phyloP scores from a whole-genome alignment of 1,140 invertebrate genomes.

The Drosophila ogumai region DNA sequence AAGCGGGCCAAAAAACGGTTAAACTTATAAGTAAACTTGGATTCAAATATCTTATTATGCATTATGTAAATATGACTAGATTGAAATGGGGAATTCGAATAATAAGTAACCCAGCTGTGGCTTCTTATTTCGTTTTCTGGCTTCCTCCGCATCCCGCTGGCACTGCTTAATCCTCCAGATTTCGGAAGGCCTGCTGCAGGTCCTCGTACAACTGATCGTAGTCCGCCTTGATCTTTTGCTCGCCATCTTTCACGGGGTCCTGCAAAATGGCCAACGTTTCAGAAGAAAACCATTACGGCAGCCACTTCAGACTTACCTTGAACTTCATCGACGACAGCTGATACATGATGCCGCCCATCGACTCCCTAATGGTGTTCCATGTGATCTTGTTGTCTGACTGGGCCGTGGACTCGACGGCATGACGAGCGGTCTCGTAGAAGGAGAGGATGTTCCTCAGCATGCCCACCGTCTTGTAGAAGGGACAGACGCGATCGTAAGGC shows the following conservation, averaged over 20 bases:
- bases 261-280: constrained; percentile 82
- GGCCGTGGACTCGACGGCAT: constrained; percentile 98
- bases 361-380: constrained; percentile 98
- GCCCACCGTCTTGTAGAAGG: constrained; percentile 99
- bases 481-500: constrained; percentile 98
- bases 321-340: constrained; percentile 99
- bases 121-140: constrained; percentile 61
- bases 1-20: constrained; percentile 72
- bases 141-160: constrained; percentile 29
- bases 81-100: constrained; percentile 77
- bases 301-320: constrained; percentile 89
- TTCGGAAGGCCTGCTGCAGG: constrained; percentile 98
- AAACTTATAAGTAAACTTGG: constrained; percentile 77
- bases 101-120: constrained; percentile 69
- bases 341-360: constrained; percentile 98
- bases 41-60: constrained; percentile 81
- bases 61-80: constrained; percentile 82
- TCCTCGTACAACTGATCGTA: constrained; percentile 98
- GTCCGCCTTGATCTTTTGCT: constrained; percentile 98
- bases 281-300: background rate
- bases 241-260: constrained; percentile 99
- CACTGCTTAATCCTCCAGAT: constrained; percentile 96
- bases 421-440: constrained; percentile 98
- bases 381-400: constrained; percentile 99
- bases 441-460: constrained; percentile 99